Base-by-base conservation (phyloP, 2,797 vertebrate genomes). In the Scolopax rusticola region DNA sequence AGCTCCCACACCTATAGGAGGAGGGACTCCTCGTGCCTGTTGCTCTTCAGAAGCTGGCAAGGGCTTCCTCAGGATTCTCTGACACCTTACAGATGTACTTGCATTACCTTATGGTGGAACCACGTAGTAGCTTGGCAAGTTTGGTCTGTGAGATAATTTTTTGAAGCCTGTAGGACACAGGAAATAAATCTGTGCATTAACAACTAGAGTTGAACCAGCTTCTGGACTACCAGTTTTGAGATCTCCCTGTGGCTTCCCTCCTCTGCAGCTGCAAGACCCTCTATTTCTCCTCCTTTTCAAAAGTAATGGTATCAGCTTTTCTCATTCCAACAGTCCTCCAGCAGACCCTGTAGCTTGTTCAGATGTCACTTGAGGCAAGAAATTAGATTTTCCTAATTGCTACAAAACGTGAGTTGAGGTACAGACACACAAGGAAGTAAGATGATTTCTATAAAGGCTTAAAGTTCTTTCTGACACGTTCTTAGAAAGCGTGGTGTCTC, bases 91-190 rank as follows among this genome's bases (percentile, higher is more conserved):
- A 47, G 43, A 23, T 59, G 20, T 50, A 17, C 63, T 69, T 12
- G 18, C 0, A 0, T 48, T 70, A 11, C 14, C 12, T 3, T 18
- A 1, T 1, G 8, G 32, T 63, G 38, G n/a, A 65, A 41, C 15
- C 17, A 3, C 20, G 32, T 28, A 23, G 30, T 41, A 6, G n/a
- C 51, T 85, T 16, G 54, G 36, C 47, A 38, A 2, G 16, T 45
- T 60, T 24, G 15, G 23, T 21, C 24, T 56, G 23, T 27, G n/a
- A 63, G 61, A 18, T 38, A 27, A 20, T 28, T 84, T 48, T 74
- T 30, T 33, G 54, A 43, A 36, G 21, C 28, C 36, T 41, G 60
- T 4, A 9, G 50, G 30, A 2, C 4, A 11, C 12, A 23, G 63
- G 30, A 53, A 63, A 61, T 43, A 53, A 63, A 61, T 43, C 41